Conservation (phyloP, 2,113 vertebrate genomes). For the Cheirogaleus medius region DNA sequence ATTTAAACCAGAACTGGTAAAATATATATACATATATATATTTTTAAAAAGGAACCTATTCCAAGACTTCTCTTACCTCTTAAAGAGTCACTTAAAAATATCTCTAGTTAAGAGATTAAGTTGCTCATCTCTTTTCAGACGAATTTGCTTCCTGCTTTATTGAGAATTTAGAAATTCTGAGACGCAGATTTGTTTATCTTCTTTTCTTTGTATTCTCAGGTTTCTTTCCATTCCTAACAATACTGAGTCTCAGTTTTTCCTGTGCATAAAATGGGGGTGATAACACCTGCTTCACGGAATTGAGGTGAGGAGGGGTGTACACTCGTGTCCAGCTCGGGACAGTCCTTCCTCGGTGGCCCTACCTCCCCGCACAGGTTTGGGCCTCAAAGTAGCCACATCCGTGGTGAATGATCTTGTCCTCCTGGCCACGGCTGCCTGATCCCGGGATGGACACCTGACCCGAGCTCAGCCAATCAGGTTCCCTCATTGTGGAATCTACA, state of each 20-base stretch:
- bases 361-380: not conserved
- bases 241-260: not conserved
- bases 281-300: no score
- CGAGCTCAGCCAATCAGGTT: not conserved
- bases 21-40: no score
- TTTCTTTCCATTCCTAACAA: not conserved
- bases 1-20: not conserved
- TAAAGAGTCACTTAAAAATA: not conserved
- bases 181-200: not conserved
- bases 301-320: not conserved
- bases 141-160: not conserved
- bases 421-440: not conserved
- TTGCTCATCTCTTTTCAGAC: not conserved
- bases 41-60: not conserved
- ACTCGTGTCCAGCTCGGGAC: not conserved
- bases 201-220: not conserved
- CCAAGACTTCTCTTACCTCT: constrained; percentile 5
- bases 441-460: not conserved
- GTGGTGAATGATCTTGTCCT: not conserved
- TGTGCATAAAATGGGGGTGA: not conserved
- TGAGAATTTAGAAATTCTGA: not conserved
- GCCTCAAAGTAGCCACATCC: not conserved
- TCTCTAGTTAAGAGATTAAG: not conserved
- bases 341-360: not conserved
- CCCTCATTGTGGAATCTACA: not conserved